Conservation (phyloP, 2,888 invertebrate genomes). For the Heteromyza rotundicornis region DNA sequence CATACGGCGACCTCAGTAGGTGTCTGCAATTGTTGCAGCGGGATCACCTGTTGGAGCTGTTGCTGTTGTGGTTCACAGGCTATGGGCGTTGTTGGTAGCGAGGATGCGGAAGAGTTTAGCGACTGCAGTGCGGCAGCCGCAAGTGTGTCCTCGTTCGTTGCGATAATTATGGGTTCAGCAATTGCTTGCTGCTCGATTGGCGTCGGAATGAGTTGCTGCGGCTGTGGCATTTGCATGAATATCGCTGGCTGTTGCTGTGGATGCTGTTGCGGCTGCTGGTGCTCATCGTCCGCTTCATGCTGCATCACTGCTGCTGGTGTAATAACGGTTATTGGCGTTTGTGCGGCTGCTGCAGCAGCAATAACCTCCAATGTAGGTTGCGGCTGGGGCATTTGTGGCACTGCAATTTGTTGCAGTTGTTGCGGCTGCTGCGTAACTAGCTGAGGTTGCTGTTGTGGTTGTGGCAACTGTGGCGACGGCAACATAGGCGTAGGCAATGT, state of each 20-base stretch:
- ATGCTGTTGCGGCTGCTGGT: constrained; percentile 12
- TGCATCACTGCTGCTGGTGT: constrained; percentile 23
- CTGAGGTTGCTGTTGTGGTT: constrained; percentile 20
- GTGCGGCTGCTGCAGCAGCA: constrained; percentile 35
- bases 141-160: constrained; percentile 33
- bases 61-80: constrained; percentile 21
- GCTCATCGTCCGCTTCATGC: constrained; percentile 4
- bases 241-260: constrained; percentile 22
- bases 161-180: constrained; percentile 26
- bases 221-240: constrained; percentile 13
- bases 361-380: constrained; percentile 32
- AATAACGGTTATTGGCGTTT: constrained; percentile 33
- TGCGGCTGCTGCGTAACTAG: constrained; percentile 27
- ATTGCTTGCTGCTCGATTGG: constrained; percentile 16
- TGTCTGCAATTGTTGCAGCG: not conserved
- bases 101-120: constrained; percentile 32
- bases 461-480: constrained; percentile 42
- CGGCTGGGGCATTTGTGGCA: constrained; percentile 36
- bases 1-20: not conserved
- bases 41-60: not conserved
- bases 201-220: constrained; percentile 20
- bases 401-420: constrained; percentile 18
- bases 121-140: constrained; percentile 44
- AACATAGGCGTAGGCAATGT: constrained; percentile 47
- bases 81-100: constrained; percentile 12